A percentile compares a stretch with the other conserved stretches of the same genome.
These are phyloP conservation scores for Acipenser transmontanus DNA, from an alignment of 2,797 vertebrate species.

Conservation along the genomic window DNA sequence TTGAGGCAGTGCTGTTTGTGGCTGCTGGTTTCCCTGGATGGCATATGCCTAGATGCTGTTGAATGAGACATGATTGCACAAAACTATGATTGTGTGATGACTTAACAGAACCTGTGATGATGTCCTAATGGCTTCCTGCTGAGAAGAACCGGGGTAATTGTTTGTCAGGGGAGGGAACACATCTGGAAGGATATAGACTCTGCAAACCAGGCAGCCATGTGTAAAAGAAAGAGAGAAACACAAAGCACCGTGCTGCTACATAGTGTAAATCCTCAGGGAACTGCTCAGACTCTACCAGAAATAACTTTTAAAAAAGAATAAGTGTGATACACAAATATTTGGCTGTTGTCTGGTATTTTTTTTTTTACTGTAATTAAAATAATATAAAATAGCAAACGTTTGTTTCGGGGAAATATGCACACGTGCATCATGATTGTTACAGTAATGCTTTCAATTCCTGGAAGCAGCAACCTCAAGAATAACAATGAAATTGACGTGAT, in stretches of 20 bases:
- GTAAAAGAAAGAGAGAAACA: conserved; percentile 42
- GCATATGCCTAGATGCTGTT: conserved; percentile 49
- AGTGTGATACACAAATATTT: not conserved
- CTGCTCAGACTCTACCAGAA: not conserved
- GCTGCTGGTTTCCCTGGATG: conserved; percentile 44
- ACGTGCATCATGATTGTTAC: not conserved
- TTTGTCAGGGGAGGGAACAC: conserved; percentile 56
- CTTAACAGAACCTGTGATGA: conserved; percentile 61
- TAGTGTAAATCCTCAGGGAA: not conserved
- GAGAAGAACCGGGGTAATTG: conserved; percentile 56
- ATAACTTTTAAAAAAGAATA: not conserved
- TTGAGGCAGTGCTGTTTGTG: conserved; percentile 45
- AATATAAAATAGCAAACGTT: not conserved
- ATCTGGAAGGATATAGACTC: conserved; percentile 51
- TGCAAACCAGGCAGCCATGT: conserved; percentile 50
- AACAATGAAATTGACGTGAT: not conserved
- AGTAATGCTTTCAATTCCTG: not conserved
- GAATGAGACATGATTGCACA: conserved; percentile 58
- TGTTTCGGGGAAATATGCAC: not conserved
- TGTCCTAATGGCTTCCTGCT: conserved; percentile 59
- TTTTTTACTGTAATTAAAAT: too few relatives aligned
- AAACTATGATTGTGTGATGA: conserved; percentile 63
- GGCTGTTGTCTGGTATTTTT: not conserved
- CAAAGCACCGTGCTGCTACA: not conserved
- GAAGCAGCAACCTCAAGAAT: not conserved